Evolutionary conservation across 1,140 invertebrate genomes (phyloP).

Genomic region (Brachionus paranguensis): DNA sequence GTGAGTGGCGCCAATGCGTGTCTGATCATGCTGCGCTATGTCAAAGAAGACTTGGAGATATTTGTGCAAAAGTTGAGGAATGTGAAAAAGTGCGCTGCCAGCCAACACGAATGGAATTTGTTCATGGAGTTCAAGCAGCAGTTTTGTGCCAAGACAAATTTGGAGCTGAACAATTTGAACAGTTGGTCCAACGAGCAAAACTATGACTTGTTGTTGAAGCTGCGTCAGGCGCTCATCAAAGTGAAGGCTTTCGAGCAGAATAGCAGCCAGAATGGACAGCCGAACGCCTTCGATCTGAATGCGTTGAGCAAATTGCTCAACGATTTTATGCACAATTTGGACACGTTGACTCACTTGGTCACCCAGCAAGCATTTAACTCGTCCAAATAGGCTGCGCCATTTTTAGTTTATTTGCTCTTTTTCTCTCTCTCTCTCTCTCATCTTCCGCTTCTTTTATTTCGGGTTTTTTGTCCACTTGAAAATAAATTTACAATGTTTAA

Average conservation of each 20-base stretch:
- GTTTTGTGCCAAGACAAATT: not conserved
- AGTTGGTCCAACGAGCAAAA: not conserved
- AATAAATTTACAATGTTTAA: not conserved
- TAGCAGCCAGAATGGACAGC: too few species aligned
- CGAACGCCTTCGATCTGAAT: not conserved
- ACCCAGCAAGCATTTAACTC: not conserved
- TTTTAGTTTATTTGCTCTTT: too few species aligned
- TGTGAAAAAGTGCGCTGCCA: not conserved
- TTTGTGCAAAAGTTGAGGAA: slow-evolving; percentile 28
- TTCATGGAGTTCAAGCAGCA: not conserved
- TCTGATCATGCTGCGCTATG: not conserved
- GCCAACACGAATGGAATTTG: not conserved
- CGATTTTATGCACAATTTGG: slow-evolving; percentile 28
- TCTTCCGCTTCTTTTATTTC: not conserved
- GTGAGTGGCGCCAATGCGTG: not conserved
- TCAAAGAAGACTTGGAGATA: slow-evolving; percentile 19
- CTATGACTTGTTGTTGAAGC: not conserved
- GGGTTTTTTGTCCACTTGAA: too few species aligned
- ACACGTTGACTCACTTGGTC: not conserved
- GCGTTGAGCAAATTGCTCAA: not conserved
- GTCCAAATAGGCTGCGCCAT: too few species aligned
- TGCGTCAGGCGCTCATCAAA: not conserved
- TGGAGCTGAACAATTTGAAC: slow-evolving; percentile 3
- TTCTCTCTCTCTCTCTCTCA: too few species aligned
- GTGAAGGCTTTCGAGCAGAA: not conserved